phyloP scores from a whole-genome alignment of 2,113 vertebrate genomes.

The Anser cygnoides region DNA sequence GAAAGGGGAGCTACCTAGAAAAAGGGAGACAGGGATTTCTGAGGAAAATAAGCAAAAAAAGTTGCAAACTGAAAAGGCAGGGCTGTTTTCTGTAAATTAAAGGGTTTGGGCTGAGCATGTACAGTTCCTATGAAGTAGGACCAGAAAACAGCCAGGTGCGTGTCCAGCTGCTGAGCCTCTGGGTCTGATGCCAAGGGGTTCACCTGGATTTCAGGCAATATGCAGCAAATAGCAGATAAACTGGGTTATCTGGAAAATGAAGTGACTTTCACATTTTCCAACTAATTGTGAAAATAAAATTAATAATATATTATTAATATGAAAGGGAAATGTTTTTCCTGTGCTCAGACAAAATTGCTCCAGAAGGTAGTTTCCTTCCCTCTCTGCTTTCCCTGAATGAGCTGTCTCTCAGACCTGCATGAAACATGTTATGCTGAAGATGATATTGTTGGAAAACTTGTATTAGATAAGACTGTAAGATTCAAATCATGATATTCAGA shows the following conservation, averaged over 20 bases:
- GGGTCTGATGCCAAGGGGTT: neutral
- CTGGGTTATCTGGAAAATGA: neutral
- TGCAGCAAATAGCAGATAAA: neutral
- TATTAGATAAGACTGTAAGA: neutral
- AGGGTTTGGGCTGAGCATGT: neutral
- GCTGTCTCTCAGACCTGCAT: neutral
- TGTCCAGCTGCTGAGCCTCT: neutral
- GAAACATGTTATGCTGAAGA: neutral
- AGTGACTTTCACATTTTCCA: neutral
- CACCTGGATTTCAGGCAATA: neutral
- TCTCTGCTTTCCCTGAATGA: neutral
- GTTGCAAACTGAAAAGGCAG: too few species aligned
- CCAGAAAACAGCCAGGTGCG: too few species aligned
- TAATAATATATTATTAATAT: neutral
- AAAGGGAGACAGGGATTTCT: too few species aligned
- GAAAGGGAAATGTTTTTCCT: neutral
- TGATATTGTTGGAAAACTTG: neutral
- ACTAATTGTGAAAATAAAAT: neutral
- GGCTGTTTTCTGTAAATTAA: neutral
- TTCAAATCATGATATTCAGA: neutral
- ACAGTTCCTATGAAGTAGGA: too few species aligned
- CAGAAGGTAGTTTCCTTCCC: neutral
- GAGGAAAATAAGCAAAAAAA: too few species aligned
- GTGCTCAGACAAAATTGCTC: neutral
- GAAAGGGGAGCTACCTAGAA: neutral